phyloP scores from a whole-genome alignment of 2,888 invertebrate species.

The Drosophila macrothrix region DNA sequence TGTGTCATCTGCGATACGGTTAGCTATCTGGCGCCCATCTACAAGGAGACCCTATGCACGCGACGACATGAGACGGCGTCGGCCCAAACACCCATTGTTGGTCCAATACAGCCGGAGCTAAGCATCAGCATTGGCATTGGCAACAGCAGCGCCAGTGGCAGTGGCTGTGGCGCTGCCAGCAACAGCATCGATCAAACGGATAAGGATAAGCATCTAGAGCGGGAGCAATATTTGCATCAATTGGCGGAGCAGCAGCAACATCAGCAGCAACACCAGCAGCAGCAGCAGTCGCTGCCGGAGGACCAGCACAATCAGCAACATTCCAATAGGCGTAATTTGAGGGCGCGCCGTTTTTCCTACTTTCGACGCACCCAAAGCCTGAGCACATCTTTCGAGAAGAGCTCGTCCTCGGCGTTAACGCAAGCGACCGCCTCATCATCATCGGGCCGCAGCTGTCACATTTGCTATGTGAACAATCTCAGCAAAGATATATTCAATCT shows the following conservation, averaged over 20 bases:
- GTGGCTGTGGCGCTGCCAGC: conserved; percentile 2
- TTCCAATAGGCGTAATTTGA: conserved; percentile 64
- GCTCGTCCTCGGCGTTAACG: conserved; percentile 26
- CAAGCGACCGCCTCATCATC: conserved; percentile 50
- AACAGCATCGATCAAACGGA: conserved; percentile 13
- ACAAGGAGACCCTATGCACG: conserved; percentile 83
- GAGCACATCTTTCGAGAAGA: conserved; percentile 83
- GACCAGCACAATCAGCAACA: conserved; percentile 53
- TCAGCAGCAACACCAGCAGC: conserved; percentile 33
- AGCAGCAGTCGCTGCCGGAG: conserved; percentile 23
- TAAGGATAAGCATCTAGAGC: conserved; percentile 15
- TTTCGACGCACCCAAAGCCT: conserved; percentile 84
- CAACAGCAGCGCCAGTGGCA: conserved; percentile 26
- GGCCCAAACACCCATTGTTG: not conserved
- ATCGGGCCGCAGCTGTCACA: conserved; percentile 84
- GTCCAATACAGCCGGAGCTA: conserved; percentile 14
- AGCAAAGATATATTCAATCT: conserved; percentile 84
- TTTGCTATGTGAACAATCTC: conserved; percentile 84
- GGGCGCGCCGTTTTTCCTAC: conserved; percentile 55
- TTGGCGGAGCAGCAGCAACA: conserved; percentile 29
- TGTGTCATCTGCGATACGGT: conserved; percentile 85
- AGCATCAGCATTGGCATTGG: conserved; percentile 17
- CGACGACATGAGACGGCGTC: conserved; percentile 40
- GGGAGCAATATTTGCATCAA: conserved; percentile 34
- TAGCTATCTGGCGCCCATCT: conserved; percentile 85